Evolutionary conservation across 2,888 invertebrate species (phyloP).

Genomic region (Mythimna loreyi): DNA sequence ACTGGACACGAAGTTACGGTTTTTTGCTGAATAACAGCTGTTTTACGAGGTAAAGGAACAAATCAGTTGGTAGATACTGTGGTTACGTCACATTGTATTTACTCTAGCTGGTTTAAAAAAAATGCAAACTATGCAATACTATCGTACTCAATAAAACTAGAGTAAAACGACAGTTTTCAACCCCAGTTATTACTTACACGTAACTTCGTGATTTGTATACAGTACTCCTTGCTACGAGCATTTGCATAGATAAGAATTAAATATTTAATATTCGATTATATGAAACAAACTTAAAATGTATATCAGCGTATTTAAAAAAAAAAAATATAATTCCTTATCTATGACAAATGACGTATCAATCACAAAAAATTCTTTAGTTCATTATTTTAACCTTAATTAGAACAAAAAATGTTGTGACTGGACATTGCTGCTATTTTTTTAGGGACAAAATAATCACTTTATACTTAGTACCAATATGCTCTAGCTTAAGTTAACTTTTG

Average conservation of each 20-base stretch:
- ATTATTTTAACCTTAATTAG: conserved; percentile 49
- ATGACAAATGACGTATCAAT: conserved; percentile 47
- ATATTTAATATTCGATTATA: conserved; percentile 8
- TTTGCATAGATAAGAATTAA: conserved; percentile 23
- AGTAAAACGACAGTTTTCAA: background rate
- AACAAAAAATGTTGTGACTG: conserved; percentile 50
- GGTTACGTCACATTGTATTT: background rate
- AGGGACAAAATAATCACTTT: conserved; percentile 36
- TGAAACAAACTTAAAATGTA: conserved; percentile 10
- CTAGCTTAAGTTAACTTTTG: conserved; percentile 42
- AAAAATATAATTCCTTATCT: background rate
- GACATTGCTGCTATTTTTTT: conserved; percentile 50
- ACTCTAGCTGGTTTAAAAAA: background rate
- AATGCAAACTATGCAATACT: background rate
- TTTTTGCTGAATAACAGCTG: background rate
- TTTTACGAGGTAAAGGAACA: background rate
- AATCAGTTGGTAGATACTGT: background rate
- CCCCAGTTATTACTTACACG: background rate
- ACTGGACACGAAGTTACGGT: conserved; percentile 21
- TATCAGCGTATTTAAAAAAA: background rate
- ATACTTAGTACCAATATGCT: conserved; percentile 37
- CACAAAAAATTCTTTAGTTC: conserved; percentile 25
- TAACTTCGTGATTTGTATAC: conserved; percentile 25
- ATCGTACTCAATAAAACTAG: too few species aligned
- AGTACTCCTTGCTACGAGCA: conserved; percentile 27